Conservation (phyloP, 2,888 invertebrate genomes). For the Dryocosmus kuriphilus region DNA sequence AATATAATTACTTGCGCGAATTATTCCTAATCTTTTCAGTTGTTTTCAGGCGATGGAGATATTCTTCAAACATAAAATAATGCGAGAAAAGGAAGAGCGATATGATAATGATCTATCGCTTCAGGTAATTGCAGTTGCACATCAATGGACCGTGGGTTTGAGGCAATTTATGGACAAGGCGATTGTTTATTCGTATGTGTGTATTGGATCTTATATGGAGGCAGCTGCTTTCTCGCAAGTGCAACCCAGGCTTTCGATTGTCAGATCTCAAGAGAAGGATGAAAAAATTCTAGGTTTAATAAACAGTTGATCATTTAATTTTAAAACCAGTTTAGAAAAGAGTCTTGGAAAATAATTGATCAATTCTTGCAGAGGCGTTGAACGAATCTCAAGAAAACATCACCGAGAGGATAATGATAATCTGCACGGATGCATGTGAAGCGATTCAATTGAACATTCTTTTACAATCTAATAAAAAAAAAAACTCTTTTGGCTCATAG, state of each 20-base stretch:
- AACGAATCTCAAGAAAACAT: constrained; percentile 74
- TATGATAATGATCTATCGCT: constrained; percentile 65
- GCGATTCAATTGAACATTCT: constrained; percentile 79
- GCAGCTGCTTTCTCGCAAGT: constrained; percentile 85
- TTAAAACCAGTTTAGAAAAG: too few relatives aligned
- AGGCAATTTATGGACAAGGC: constrained; percentile 79
- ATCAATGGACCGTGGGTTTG: constrained; percentile 83
- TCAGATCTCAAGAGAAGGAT: constrained; percentile 77
- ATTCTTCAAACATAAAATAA: constrained; percentile 59
- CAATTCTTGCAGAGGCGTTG: constrained; percentile 76
- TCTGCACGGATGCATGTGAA: constrained; percentile 80
- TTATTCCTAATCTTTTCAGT: constrained; percentile 8
- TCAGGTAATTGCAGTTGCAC: constrained; percentile 82
- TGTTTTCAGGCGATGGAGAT: constrained; percentile 57
- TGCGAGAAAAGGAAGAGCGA: constrained; percentile 52
- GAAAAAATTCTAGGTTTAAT: constrained; percentile 74
- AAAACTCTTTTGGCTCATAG: constrained; percentile 69
- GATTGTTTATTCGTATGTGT: constrained; percentile 82
- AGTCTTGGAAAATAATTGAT: too few relatives aligned
- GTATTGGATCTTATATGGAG: constrained; percentile 86
- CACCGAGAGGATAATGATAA: constrained; percentile 80
- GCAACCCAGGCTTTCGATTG: constrained; percentile 77
- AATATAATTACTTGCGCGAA: too few relatives aligned
- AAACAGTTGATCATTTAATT: neutral
- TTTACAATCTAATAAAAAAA: constrained; percentile 63